Evolutionary conservation across 2,888 invertebrate genomes (phyloP), one percentile per base, ranked within the genome.

Genomic region (Phortica magna): DNA sequence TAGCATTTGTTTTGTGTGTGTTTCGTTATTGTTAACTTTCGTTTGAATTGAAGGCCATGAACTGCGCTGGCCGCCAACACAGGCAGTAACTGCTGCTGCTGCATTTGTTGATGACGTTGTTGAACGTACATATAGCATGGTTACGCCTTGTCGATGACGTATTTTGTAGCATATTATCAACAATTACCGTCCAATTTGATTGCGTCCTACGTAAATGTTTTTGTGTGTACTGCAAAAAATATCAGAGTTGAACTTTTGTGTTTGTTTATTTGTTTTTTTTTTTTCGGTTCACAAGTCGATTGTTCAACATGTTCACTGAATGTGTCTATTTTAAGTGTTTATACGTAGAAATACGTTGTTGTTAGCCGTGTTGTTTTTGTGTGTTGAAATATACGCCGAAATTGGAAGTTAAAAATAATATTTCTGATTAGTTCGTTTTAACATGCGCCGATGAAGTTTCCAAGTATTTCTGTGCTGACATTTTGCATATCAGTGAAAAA

Each of bases 11-110:
- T 55, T 67, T 41, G 41, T 9, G 0, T 67, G 42, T 67, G 14
- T 6, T 41, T 7, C n/a, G 42, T 41, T 48, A 14, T 48, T 48
- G 41, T 48, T 19, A 48, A 48, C 68, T 70, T 43, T 22, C 19
- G 19, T 17, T 19, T 48, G 48, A 70, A 48, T 70, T 70, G 19
- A 70, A 43, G 48, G 68, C 68, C 68, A 48, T 70, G 19, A 48
- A 70, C 48, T 48, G 31, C 48, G 12, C 6, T 70, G 17, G 68
- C 17, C 22, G n/a, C 22, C 3, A 61, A 43, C 68, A 68, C 42
- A n/a, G 43, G 19, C 68, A 43, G 10, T 61, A 19, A 61, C 61
- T 61, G 19, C 17, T 61, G 19, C 17, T 61, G 19, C 19, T 61
- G 61, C 9, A 10, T 10, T 10, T 22, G 31, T n/a, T 55, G 55